phyloP scores from a whole-genome alignment of 1,140 invertebrate genomes.

The Copidosoma floridanum region DNA sequence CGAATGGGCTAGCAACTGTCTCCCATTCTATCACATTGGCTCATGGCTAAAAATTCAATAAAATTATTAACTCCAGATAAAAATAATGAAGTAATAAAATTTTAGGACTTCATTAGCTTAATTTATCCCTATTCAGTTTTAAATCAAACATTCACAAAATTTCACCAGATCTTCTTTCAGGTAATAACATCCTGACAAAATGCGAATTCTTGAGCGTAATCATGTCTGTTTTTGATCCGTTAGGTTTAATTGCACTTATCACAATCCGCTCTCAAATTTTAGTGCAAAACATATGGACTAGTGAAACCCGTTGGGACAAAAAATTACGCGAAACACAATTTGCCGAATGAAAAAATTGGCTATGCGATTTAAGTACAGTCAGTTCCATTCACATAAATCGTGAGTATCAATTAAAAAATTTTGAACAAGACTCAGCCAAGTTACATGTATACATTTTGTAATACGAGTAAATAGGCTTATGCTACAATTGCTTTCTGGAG shows the following conservation, averaged over 20 bases:
- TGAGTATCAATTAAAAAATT: no score
- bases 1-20: no score
- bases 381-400: no score
- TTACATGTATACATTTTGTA: neutral
- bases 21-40: no score
- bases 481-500: neutral
- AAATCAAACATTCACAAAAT: neutral
- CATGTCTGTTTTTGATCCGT: neutral
- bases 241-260: neutral
- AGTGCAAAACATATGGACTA: neutral
- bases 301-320: neutral
- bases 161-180: neutral
- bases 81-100: neutral
- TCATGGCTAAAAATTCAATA: no score
- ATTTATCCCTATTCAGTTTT: neutral
- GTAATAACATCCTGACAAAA: neutral
- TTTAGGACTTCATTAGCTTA: neutral
- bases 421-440: neutral
- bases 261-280: neutral
- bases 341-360: neutral
- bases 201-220: neutral
- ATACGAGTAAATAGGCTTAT: neutral
- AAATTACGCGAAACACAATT: neutral
- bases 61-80: neutral
- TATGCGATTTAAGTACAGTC: neutral